These are phyloP conservation scores for Metellina segmentata DNA, from an alignment of 2,888 invertebrate species.

Conservation along the genomic window DNA sequence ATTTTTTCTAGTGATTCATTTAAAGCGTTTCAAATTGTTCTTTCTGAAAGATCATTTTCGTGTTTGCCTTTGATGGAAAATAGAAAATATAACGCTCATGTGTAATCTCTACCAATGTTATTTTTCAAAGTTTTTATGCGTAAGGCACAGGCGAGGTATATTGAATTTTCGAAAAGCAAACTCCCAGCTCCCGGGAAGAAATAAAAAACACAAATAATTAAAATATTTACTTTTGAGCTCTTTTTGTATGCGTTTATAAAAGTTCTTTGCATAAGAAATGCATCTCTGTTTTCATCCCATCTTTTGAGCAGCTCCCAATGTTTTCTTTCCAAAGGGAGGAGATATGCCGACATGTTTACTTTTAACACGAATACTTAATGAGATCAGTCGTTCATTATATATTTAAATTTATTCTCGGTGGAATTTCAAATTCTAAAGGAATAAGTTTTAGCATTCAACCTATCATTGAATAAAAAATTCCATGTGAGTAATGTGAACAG, in stretches of 20 bases:
- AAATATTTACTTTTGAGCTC: not conserved
- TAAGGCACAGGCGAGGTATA: not conserved
- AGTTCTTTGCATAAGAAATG: not conserved
- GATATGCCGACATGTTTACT: not conserved
- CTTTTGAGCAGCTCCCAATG: conserved; percentile 4
- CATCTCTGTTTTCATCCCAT: not conserved
- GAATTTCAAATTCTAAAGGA: not conserved
- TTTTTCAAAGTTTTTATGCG: not conserved
- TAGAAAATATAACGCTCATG: not conserved
- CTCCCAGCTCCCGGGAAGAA: not conserved
- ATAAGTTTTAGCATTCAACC: too few species aligned
- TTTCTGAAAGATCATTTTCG: too few species aligned
- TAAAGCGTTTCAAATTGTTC: too few species aligned
- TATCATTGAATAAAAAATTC: too few species aligned
- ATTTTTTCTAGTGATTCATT: too few species aligned
- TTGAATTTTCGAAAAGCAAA: not conserved
- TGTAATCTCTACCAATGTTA: not conserved
- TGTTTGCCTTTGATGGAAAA: too few species aligned
- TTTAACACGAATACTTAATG: not conserved
- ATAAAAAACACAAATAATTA: not conserved
- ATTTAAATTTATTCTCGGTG: not conserved
- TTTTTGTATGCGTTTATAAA: not conserved
- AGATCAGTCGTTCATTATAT: not conserved
- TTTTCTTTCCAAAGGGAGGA: not conserved
- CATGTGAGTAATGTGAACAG: too few species aligned